Evolutionary conservation across 2,888 invertebrate genomes (phyloP).

Genomic region (Gnatocerus cornutus): DNA sequence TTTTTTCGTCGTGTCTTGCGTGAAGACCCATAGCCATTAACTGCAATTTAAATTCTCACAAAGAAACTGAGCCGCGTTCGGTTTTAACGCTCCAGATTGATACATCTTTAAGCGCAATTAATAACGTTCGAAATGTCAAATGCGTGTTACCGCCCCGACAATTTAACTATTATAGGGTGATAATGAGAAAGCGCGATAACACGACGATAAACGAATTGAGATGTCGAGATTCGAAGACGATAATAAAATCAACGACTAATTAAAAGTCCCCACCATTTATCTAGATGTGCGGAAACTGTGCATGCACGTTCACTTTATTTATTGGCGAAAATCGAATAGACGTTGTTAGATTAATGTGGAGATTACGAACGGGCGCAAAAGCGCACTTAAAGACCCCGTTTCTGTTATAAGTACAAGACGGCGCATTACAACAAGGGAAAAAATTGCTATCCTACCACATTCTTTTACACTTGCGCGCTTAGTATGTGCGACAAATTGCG

Average conservation of each 20-base stretch:
- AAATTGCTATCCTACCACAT: conserved; percentile 63
- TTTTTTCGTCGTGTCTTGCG: conserved; percentile 44
- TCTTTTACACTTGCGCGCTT: conserved; percentile 65
- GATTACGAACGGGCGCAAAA: conserved; percentile 42
- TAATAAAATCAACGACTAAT: conserved; percentile 37
- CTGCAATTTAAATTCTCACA: conserved; percentile 51
- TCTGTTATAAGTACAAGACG: conserved; percentile 52
- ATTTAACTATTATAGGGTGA: conserved; percentile 22
- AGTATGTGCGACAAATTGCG: conserved; percentile 66
- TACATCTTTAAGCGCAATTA: conserved; percentile 37
- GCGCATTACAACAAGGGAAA: conserved; percentile 59
- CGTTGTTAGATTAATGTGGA: conserved; percentile 27
- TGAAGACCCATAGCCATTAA: conserved; percentile 46
- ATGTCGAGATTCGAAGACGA: conserved; percentile 30
- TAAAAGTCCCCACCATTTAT: conserved; percentile 27
- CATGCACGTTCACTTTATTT: conserved; percentile 27
- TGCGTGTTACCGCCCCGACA: conserved; percentile 11
- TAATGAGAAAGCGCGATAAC: conserved; percentile 44
- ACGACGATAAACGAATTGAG: conserved; percentile 45
- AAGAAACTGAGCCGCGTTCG: conserved; percentile 41
- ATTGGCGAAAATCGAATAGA: conserved; percentile 41
- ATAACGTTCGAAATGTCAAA: conserved; percentile 35
- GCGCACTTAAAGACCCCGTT: conserved; percentile 41
- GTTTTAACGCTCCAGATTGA: conserved; percentile 30
- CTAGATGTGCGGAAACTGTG: conserved; percentile 9